Evolutionary conservation across 92 coral and sea anemone species (phyloP), one percentile per base, ranked within the genome.

Genomic region (Epizoanthus rinbou): DNA sequence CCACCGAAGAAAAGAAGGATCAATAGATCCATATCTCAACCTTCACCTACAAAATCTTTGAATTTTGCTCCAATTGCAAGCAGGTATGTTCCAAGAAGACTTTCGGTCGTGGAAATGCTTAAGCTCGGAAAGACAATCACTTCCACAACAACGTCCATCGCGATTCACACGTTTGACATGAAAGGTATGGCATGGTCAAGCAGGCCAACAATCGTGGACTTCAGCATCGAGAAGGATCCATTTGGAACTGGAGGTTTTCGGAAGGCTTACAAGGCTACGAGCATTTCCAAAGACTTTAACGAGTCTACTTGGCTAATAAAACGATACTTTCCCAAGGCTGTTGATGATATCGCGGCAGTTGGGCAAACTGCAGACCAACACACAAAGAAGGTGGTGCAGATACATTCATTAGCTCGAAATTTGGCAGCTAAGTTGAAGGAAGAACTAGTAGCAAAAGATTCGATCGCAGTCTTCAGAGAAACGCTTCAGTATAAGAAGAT

Each of bases 51-150:
- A 18, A 70, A 70, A 70, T 15, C 24, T 43, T 23, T 13, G 0
- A 43, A 54, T 70, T 57, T 54, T 70, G 31, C 57, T 66, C n/a
- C 37, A n/a, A 4, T 43, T 24, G 71, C n/a, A 16, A 31, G 45
- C 37, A 66, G 25, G 21, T 66, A 66, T 31, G 25, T 66, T 70
- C 75, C 75, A 37, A 70, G 47, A 70, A 70, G 75, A 35, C 75
- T 70, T 70, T 70, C 57, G 47, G 75, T 70, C 57, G 75, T 70
- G 57, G 75, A 70, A 54, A 39, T 70, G 75, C 75, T 41, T 18
- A 70, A 70, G 71, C 71, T 66, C 71, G 56, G 56, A 69, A 69
- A 39, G 57, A 15, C 18, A 69, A 74, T 74, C 41, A 47, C 65
- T 5, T 22, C 19, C n/a, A 74, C 80, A 22, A 72, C 56, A 41